Percentiles rank a stretch among this genome's conserved stretches.
Conservation (phyloP, 2,797 vertebrate species). For the Cyclopterus lumpus region DNA sequence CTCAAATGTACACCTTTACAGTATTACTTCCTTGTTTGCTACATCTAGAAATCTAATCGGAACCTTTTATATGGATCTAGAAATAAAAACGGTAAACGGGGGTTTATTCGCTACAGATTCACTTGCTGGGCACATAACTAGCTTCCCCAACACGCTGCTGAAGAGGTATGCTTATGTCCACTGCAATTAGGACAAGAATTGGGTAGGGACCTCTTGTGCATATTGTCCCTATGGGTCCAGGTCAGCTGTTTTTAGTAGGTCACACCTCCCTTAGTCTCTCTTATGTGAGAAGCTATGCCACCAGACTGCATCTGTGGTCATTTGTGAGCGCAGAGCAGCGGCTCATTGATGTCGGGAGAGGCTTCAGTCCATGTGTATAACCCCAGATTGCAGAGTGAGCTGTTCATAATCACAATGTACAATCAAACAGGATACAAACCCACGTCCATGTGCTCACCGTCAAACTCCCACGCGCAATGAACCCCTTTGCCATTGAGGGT, state of each 20-base stretch:
- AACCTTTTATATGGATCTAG: not conserved
- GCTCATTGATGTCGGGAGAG: constrained; percentile 1
- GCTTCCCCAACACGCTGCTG: constrained; percentile 28
- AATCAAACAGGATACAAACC: constrained; percentile 14
- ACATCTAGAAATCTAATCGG: not conserved
- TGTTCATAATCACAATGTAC: constrained; percentile 25
- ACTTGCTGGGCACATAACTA: constrained; percentile 30
- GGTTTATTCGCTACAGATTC: constrained; percentile 14
- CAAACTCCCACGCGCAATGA: constrained; percentile 65
- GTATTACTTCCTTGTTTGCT: not conserved
- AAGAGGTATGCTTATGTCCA: constrained; percentile 40
- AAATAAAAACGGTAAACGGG: not conserved
- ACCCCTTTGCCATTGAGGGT: constrained; percentile 62
- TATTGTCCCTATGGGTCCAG: constrained; percentile 53
- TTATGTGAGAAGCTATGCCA: constrained; percentile 2
- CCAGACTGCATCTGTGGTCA: constrained; percentile 2
- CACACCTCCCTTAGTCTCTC: constrained; percentile 48
- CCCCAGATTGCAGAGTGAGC: constrained; percentile 21
- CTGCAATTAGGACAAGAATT: constrained; percentile 73
- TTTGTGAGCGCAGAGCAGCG: not conserved
- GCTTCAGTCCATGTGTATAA: constrained; percentile 11
- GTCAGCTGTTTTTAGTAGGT: constrained; percentile 80
- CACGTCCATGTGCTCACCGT: constrained; percentile 17
- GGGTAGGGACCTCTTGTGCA: constrained; percentile 54
- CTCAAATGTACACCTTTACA: not conserved